phyloP scores from a whole-genome alignment of 2,113 vertebrate species.

The Ornithorhynchus anatinus region DNA sequence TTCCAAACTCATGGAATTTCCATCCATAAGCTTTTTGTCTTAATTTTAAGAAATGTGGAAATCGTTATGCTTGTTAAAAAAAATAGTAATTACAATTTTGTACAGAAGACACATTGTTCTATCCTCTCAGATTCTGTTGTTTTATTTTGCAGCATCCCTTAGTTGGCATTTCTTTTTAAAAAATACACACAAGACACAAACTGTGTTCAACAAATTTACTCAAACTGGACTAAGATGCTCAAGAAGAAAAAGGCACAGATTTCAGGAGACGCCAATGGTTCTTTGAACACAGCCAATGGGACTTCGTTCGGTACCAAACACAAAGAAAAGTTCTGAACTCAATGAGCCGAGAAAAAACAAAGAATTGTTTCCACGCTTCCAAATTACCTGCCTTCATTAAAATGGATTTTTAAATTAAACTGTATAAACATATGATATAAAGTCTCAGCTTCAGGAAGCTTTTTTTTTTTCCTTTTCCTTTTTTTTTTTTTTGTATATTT shows the following conservation, averaged over 20 bases:
- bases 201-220: constrained; percentile 73
- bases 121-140: constrained; percentile 19
- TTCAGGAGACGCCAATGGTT: constrained; percentile 69
- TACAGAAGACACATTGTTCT: constrained; percentile 25
- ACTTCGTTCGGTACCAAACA: constrained; percentile 48
- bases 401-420: constrained; percentile 77
- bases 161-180: constrained; percentile 17
- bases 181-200: constrained; percentile 68
- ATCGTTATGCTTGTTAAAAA: constrained; percentile 20
- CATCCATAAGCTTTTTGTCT: constrained; percentile 4
- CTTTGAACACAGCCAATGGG: constrained; percentile 62
- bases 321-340: constrained; percentile 61
- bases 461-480: constrained; percentile 42
- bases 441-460: constrained; percentile 70
- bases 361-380: constrained; percentile 53
- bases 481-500: constrained; percentile 51
- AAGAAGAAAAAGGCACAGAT: constrained; percentile 79
- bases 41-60: constrained; percentile 36
- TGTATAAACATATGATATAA: constrained; percentile 83
- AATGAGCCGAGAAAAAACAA: constrained; percentile 57
- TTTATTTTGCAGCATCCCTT: background rate
- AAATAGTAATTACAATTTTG: constrained; percentile 12
- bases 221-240: constrained; percentile 64
- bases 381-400: constrained; percentile 75
- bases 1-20: background rate